Evolutionary conservation across 2,888 invertebrate species (phyloP), one percentile per base, ranked within the genome.

Genomic region (Plagodis dolabraria): DNA sequence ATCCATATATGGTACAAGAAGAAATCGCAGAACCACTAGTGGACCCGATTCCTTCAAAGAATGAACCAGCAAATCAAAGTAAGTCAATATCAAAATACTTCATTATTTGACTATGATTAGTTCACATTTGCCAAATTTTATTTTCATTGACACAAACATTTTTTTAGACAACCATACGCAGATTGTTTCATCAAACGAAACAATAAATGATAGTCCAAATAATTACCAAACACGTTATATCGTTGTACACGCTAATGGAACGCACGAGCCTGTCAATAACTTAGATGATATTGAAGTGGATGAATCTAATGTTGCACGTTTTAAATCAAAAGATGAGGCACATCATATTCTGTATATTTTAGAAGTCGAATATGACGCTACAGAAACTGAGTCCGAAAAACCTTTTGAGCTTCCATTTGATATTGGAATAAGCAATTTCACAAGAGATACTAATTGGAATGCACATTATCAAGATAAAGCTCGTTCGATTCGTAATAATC

Each of bases 201-300:
- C 47, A 42, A 43, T 34, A 47, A 44, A 46, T 6, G 43, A 49
- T 33, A 10, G 51, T 38, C 40, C 35, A 42, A 43, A 10, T 47
- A 66, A 65, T 12, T 53, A 65, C 40, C 10, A 10, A 22, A 79
- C 74, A 63, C 72, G 69, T 12, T 82, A 71, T 61, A 51, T 82
- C 44, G 65, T 87, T n/a, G 57, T 87, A 36, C 72, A 82, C 63
- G 65, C 79, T 12, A 73, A 85, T 67, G 85, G 83, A 44, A 80
- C 71, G 22, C 57, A 83, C 10, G 82, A 85, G 52, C 65, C 80
- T 46, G 57, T 79, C 6, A 77, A 87, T 53, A 66, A 69, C 6
- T 50, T 84, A 22, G 72, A 81, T 38, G 47, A 57, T 5, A 59
- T 77, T 34, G 46, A 69, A 9, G 59, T 35, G 42, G 53, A 59